These are phyloP conservation scores for Kuschelorhynchus macadamiae DNA, from an alignment of 2,888 invertebrate genomes.

Conservation along the genomic window DNA sequence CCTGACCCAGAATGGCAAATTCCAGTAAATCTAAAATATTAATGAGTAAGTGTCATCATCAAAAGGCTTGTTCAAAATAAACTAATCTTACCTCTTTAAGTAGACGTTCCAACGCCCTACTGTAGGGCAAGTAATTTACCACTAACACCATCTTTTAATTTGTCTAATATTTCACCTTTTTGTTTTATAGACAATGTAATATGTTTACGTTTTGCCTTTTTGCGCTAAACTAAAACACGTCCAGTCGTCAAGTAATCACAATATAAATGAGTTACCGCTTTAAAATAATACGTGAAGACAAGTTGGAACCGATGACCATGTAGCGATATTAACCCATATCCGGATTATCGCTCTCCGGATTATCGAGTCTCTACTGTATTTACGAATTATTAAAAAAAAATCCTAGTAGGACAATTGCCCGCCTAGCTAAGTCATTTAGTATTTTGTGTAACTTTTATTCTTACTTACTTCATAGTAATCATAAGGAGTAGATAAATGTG, in stretches of 20 bases:
- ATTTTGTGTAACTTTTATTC: no score
- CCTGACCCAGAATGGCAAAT: slow-evolving; percentile 15
- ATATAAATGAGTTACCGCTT: no score
- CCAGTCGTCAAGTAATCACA: no score
- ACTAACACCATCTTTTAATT: slow-evolving; percentile 7
- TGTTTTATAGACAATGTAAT: no score
- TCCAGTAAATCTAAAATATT: slow-evolving; percentile 15
- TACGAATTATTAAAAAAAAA: neutral
- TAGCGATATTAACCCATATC: no score
- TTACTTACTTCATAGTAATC: slow-evolving; percentile 79
- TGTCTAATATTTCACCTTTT: neutral
- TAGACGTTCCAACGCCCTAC: slow-evolving; percentile 10
- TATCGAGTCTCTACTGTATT: no score
- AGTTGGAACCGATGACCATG: no score
- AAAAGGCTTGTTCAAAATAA: slow-evolving; percentile 4
- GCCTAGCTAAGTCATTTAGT: no score
- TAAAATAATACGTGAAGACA: no score
- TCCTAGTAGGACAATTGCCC: neutral
- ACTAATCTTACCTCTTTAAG: slow-evolving; percentile 8
- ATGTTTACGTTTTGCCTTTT: no score
- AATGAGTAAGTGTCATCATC: slow-evolving; percentile 4
- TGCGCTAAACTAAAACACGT: no score
- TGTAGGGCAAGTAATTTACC: slow-evolving; percentile 14
- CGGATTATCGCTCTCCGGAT: no score
- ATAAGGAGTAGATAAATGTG: slow-evolving; percentile 79